phyloP scores from a whole-genome alignment of 2,113 vertebrate genomes.

The Etheostoma cragini region DNA sequence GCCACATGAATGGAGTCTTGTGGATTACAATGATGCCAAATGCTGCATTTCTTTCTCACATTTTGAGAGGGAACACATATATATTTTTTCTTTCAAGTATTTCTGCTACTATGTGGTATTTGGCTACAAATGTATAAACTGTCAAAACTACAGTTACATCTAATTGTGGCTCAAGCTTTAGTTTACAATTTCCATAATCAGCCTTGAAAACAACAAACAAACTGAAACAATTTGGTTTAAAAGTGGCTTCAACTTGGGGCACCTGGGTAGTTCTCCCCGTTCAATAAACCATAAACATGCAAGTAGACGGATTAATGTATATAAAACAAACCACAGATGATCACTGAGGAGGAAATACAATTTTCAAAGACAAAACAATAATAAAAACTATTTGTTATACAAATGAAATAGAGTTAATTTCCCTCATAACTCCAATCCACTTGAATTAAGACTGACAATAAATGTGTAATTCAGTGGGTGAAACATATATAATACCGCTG shows the following conservation, averaged over 20 bases:
- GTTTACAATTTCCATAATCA: constrained; percentile 41
- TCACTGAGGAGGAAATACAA: background rate
- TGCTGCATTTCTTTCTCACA: constrained; percentile 10
- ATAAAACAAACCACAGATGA: constrained; percentile 14
- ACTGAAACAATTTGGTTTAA: constrained; percentile 14
- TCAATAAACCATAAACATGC: constrained; percentile 20
- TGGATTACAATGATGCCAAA: constrained; percentile 1
- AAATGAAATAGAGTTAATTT: background rate
- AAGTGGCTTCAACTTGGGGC: background rate
- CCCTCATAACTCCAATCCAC: background rate
- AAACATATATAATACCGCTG: background rate
- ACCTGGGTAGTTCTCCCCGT: no score
- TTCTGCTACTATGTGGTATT: constrained; percentile 8
- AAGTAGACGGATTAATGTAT: constrained; percentile 3
- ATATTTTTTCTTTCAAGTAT: constrained; percentile 14
- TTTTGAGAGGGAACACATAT: background rate
- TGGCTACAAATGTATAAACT: constrained; percentile 32
- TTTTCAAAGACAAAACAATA: background rate
- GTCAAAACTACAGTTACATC: constrained; percentile 27
- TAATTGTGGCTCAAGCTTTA: constrained; percentile 36
- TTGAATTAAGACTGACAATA: constrained; percentile 3
- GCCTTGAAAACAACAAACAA: no score
- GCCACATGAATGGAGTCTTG: constrained; percentile 26
- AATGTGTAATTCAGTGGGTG: background rate
- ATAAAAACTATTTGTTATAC: background rate